Percentiles rank a stretch among this genome's conserved stretches.
phyloP scores from a whole-genome alignment of 2,113 vertebrate species.

The Himantopus leucocephalus region DNA sequence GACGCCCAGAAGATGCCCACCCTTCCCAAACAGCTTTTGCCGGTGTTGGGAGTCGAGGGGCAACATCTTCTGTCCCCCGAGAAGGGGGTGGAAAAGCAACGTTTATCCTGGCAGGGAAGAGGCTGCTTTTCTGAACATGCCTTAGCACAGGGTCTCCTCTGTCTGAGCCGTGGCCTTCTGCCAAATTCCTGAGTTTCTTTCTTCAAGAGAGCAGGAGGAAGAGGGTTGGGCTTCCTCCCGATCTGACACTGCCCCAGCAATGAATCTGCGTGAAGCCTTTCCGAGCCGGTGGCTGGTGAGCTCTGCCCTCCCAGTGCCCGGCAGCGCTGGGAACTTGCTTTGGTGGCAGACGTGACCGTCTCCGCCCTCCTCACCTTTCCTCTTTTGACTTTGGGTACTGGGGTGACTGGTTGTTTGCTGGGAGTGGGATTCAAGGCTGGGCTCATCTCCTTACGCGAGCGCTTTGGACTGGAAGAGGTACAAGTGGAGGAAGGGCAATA shows the following conservation, averaged over 20 bases:
- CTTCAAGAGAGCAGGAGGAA: conserved; percentile 43
- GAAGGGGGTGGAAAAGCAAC: conserved; percentile 40
- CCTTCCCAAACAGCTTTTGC: background rate
- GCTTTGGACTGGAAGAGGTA: rapidly evolving
- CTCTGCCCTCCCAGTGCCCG: background rate
- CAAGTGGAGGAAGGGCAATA: background rate
- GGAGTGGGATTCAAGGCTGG: background rate
- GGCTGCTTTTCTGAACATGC: background rate
- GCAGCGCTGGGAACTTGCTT: rapidly evolving
- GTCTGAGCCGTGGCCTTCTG: conserved; percentile 32
- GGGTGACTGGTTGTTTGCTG: background rate
- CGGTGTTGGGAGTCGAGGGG: background rate
- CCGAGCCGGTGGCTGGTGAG: background rate
- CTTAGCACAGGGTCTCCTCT: conserved; percentile 59
- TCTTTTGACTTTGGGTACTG: background rate
- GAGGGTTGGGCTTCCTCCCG: conserved; percentile 55
- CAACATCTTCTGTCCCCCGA: background rate
- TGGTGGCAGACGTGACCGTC: rapidly evolving
- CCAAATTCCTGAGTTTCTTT: conserved; percentile 56
- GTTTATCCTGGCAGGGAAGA: conserved; percentile 55
- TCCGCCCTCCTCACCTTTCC: background rate
- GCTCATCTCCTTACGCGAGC: rapidly evolving
- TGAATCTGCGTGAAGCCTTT: background rate
- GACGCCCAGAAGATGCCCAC: background rate
- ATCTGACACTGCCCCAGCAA: background rate